phyloP scores from a whole-genome alignment of 2,888 invertebrate genomes.

The Ecdyonurus torrentis region DNA sequence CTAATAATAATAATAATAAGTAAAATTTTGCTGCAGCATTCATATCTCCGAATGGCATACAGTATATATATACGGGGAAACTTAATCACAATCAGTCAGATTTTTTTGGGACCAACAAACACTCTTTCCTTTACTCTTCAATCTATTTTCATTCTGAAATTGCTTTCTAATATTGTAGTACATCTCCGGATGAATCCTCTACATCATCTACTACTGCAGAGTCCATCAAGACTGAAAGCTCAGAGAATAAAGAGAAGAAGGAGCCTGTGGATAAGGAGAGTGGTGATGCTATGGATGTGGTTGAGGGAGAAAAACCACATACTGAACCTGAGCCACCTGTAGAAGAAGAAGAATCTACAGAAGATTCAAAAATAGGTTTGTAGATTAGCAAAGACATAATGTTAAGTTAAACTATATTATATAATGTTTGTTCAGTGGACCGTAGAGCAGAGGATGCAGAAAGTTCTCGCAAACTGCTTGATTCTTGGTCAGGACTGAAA shows the following conservation, averaged over 20 bases:
- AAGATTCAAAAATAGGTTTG: neutral
- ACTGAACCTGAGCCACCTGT: constrained; percentile 11
- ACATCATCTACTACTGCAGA: neutral
- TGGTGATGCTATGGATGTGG: constrained; percentile 19
- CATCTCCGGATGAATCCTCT: neutral
- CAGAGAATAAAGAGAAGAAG: constrained; percentile 8
- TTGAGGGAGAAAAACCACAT: constrained; percentile 12
- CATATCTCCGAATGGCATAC: no score
- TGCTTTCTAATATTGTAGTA: no score
- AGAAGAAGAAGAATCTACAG: constrained; percentile 15
- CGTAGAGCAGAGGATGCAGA: neutral
- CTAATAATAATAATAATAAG: no score
- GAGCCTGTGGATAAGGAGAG: constrained; percentile 17
- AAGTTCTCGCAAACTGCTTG: constrained; percentile 32
- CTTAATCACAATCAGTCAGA: no score
- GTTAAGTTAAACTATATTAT: no score
- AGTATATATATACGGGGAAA: no score
- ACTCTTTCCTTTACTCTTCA: no score
- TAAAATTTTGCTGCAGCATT: no score
- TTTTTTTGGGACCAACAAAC: no score
- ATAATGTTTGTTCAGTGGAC: neutral
- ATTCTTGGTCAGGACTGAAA: constrained; percentile 49
- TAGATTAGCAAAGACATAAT: no score
- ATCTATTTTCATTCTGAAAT: no score
- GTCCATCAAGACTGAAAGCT: neutral